phyloP scores from a whole-genome alignment of 2,797 vertebrate species.

The Rhinatrema bivittatum region DNA sequence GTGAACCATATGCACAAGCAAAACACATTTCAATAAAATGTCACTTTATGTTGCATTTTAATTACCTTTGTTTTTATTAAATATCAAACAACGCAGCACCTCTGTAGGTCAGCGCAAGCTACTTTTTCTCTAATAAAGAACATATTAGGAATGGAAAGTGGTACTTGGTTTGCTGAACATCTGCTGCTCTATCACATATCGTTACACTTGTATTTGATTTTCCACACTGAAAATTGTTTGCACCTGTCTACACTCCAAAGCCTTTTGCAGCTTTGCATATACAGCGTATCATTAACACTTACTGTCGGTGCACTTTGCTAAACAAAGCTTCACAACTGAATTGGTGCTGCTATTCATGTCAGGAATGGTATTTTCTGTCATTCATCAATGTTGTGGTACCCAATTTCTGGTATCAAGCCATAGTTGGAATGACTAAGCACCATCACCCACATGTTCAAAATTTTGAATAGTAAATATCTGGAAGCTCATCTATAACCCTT shows the following conservation, averaged over 20 bases:
- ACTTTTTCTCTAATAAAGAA: conserved; percentile 25
- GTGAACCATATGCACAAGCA: conserved; percentile 43
- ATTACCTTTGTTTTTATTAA: conserved; percentile 26
- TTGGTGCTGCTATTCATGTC: conserved; percentile 10
- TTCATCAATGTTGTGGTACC: conserved; percentile 2
- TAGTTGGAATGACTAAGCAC: no score
- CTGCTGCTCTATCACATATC: conserved; percentile 22
- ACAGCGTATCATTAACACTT: conserved; percentile 28
- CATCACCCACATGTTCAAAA: no score
- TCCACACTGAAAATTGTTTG: conserved; percentile 33
- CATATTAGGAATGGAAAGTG: conserved; percentile 26
- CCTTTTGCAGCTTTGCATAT: conserved; percentile 16
- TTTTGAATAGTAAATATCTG: no score
- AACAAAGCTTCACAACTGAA: conserved; percentile 17
- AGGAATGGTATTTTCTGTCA: conserved; percentile 2
- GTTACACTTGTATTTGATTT: conserved; percentile 23
- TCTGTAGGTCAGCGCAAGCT: conserved; percentile 27
- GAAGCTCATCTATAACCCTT: no score
- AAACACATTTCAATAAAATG: conserved; percentile 33
- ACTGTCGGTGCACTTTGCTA: conserved; percentile 21
- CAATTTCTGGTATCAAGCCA: no score
- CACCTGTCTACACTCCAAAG: conserved; percentile 25
- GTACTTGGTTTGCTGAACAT: conserved; percentile 24
- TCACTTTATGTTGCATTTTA: conserved; percentile 40
- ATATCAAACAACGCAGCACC: conserved; percentile 18